These are phyloP conservation scores for Ornithoptera alexandrae DNA, from an alignment of 2,888 invertebrate genomes.

Conservation along the genomic window DNA sequence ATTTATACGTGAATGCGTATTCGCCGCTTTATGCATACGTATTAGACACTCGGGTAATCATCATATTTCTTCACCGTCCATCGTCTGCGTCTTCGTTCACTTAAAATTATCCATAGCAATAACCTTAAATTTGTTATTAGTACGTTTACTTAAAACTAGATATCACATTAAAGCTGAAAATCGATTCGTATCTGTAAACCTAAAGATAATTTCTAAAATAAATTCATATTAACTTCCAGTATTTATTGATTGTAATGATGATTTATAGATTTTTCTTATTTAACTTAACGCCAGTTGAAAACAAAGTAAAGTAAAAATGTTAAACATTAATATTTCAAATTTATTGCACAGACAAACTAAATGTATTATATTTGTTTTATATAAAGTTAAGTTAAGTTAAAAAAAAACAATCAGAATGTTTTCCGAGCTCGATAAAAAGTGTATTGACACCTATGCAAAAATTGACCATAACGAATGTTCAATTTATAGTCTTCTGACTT, in stretches of 20 bases:
- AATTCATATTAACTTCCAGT: neutral
- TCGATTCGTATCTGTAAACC: too few relatives aligned
- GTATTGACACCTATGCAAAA: slow-evolving; percentile 26
- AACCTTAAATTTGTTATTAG: too few relatives aligned
- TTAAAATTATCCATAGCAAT: neutral
- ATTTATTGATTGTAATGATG: neutral
- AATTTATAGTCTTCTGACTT: slow-evolving; percentile 16
- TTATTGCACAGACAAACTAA: neutral
- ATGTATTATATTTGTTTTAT: neutral
- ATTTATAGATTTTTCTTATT: too few relatives aligned
- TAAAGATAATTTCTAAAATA: too few relatives aligned
- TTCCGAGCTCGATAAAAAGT: slow-evolving; percentile 24
- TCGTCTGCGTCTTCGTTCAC: neutral
- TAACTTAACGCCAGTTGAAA: too few relatives aligned
- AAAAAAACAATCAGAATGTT: slow-evolving; percentile 22
- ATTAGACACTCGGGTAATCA: slow-evolving; percentile 17
- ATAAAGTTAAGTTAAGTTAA: neutral
- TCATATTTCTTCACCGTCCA: slow-evolving; percentile 17
- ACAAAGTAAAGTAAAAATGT: neutral
- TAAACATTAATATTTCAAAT: neutral
- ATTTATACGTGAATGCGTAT: slow-evolving; percentile 23
- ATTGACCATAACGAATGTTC: slow-evolving; percentile 23
- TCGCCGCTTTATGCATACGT: slow-evolving; percentile 25
- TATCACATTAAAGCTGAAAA: too few relatives aligned
- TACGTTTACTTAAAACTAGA: too few relatives aligned